Evolutionary conservation across 2,888 invertebrate genomes (phyloP).

Genomic region (Himalopsyche tibetana): DNA sequence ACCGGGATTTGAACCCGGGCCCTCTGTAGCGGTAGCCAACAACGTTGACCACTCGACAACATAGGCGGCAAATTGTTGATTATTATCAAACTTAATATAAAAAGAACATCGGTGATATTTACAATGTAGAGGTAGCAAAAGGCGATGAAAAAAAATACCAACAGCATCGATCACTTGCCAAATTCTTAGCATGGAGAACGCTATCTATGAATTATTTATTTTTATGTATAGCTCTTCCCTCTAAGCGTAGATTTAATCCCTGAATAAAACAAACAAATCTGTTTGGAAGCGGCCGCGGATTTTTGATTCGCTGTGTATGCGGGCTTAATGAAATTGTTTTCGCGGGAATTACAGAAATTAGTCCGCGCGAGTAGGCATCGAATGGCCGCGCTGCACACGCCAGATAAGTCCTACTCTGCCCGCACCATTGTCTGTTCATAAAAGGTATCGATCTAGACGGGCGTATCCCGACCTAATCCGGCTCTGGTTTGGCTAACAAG

Average conservation of each 20-base stretch:
- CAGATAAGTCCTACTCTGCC: not conserved
- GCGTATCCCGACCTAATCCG: not conserved
- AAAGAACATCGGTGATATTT: too few species aligned
- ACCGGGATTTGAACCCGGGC: too few species aligned
- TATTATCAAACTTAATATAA: too few species aligned
- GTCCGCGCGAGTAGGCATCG: not conserved
- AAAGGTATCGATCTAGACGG: not conserved
- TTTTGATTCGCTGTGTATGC: not conserved
- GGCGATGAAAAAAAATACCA: too few species aligned
- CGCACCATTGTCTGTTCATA: not conserved
- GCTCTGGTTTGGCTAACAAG: not conserved
- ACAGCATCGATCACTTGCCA: too few species aligned
- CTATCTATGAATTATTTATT: too few species aligned
- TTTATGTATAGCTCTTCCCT: not conserved
- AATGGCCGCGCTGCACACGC: not conserved
- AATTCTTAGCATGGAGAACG: too few species aligned
- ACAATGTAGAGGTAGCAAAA: too few species aligned
- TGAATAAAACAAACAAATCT: slow-evolving; percentile 15
- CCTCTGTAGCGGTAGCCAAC: too few species aligned
- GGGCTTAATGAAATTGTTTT: slow-evolving; percentile 9
- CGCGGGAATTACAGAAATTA: slow-evolving; percentile 16
- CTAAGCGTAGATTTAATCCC: not conserved
- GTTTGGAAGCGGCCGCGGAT: not conserved
- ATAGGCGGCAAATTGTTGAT: too few species aligned
- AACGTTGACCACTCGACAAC: too few species aligned